Percentiles rank a stretch among this genome's conserved stretches.
These are phyloP conservation scores for Malthinus seriepunctatus DNA, from an alignment of 2,888 invertebrate genomes.

Conservation along the genomic window DNA sequence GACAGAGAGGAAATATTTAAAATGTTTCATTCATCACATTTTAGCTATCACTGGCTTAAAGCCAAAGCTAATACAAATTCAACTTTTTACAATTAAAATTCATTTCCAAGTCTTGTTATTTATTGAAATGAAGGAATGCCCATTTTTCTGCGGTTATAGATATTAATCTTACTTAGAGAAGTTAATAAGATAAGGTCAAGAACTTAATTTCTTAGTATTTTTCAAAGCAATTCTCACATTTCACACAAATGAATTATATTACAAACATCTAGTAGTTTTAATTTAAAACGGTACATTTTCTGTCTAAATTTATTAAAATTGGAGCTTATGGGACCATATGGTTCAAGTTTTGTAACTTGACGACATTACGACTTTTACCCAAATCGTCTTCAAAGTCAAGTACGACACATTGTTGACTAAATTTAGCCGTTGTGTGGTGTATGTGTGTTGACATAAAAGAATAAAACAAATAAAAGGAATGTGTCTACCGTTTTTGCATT, in stretches of 20 bases:
- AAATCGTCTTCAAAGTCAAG: background rate
- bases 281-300: too few species aligned
- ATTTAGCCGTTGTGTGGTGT: background rate
- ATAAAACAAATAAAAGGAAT: constrained; percentile 1
- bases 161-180: too few species aligned
- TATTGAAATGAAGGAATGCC: too few species aligned
- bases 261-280: background rate
- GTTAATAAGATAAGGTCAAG: constrained; percentile 18
- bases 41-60: too few species aligned
- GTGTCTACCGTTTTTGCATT: background rate
- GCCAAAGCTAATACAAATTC: too few species aligned
- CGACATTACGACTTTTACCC: too few species aligned
- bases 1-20: too few species aligned
- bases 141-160: too few species aligned
- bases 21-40: too few species aligned
- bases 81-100: too few species aligned
- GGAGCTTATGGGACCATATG: background rate
- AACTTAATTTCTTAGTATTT: constrained; percentile 16
- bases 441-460: background rate
- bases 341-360: too few species aligned
- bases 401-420: constrained; percentile 5
- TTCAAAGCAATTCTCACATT: constrained; percentile 1
- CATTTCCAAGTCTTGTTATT: too few species aligned
- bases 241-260: background rate
- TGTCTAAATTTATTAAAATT: constrained; percentile 1